A percentile compares a stretch with the other conserved stretches of the same genome.
Conservation (phyloP, 2,797 vertebrate genomes). For the Kryptolebias ocellatus region DNA sequence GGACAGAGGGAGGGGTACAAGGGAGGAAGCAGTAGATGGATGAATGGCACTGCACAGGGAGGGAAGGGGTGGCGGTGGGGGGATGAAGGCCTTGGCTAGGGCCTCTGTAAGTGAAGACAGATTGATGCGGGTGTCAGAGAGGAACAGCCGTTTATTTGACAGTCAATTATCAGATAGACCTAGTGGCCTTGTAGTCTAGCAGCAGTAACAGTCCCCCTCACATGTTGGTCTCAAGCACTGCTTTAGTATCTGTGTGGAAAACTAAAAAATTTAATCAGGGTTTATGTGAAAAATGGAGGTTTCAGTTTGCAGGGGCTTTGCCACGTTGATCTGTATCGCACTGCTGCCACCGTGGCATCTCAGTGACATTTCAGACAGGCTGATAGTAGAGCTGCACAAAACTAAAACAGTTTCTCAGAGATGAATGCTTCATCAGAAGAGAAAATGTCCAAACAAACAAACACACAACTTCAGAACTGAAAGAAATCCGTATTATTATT, state of each 20-base stretch:
- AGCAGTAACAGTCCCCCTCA: slow-evolving; percentile 29
- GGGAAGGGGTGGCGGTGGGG: background rate
- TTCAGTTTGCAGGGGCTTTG: slow-evolving; percentile 28
- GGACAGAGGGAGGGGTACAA: slow-evolving; percentile 47
- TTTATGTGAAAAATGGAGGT: slow-evolving; percentile 30
- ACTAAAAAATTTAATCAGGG: slow-evolving; percentile 32
- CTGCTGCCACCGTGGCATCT: background rate
- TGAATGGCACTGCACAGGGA: slow-evolving; percentile 55
- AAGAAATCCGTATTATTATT: background rate
- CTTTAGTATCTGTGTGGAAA: slow-evolving; percentile 39
- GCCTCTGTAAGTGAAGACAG: slow-evolving; percentile 72
- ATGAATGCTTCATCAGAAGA: background rate
- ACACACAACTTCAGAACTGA: background rate
- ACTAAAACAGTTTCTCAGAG: background rate
- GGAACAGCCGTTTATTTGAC: slow-evolving; percentile 71
- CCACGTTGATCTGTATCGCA: background rate
- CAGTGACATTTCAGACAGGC: background rate
- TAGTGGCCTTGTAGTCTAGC: slow-evolving; percentile 62
- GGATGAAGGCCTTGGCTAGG: slow-evolving; percentile 33
- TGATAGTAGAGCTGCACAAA: background rate
- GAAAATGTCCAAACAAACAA: background rate
- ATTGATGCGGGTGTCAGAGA: slow-evolving; percentile 72
- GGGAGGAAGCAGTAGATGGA: slow-evolving; percentile 59
- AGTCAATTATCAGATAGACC: slow-evolving; percentile 82
- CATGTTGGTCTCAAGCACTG: slow-evolving; percentile 49